Evolutionary conservation across 2,888 invertebrate species (phyloP).

Genomic region (Cryptocephalus primarius): DNA sequence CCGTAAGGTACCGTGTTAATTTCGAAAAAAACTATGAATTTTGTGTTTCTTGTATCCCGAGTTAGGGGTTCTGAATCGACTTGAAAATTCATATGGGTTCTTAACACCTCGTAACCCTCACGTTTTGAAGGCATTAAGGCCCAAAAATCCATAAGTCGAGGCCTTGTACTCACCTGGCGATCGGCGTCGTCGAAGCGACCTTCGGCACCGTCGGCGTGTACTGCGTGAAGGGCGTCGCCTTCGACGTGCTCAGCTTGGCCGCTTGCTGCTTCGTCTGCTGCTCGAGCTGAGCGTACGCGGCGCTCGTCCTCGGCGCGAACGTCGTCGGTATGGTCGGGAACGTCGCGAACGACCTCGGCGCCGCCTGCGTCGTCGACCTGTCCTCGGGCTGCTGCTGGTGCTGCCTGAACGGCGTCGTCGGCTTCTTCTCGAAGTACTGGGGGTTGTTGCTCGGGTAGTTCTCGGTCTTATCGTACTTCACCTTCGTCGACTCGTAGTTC

Average conservation of each 20-base stretch:
- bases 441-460: slow-evolving; percentile 22
- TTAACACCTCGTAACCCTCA: too few relatives aligned
- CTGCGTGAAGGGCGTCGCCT: slow-evolving; percentile 30
- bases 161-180: slow-evolving; percentile 15
- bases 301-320: slow-evolving; percentile 29
- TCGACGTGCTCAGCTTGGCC: slow-evolving; percentile 19
- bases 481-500: slow-evolving; percentile 17
- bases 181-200: slow-evolving; percentile 25
- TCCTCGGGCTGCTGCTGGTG: slow-evolving; percentile 28
- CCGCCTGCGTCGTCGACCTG: slow-evolving; percentile 22
- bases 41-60: too few relatives aligned
- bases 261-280: slow-evolving; percentile 21
- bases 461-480: slow-evolving; percentile 16
- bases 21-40: too few relatives aligned
- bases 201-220: slow-evolving; percentile 38
- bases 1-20: too few relatives aligned
- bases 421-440: slow-evolving; percentile 23
- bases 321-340: slow-evolving; percentile 26
- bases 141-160: too few relatives aligned
- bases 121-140: too few relatives aligned
- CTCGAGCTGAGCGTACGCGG: slow-evolving; percentile 25
- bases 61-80: too few relatives aligned
- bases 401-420: slow-evolving; percentile 22
- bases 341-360: slow-evolving; percentile 18
- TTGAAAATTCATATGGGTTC: too few relatives aligned